phyloP scores from a whole-genome alignment of 2,113 vertebrate species.

The Podarcis muralis region DNA sequence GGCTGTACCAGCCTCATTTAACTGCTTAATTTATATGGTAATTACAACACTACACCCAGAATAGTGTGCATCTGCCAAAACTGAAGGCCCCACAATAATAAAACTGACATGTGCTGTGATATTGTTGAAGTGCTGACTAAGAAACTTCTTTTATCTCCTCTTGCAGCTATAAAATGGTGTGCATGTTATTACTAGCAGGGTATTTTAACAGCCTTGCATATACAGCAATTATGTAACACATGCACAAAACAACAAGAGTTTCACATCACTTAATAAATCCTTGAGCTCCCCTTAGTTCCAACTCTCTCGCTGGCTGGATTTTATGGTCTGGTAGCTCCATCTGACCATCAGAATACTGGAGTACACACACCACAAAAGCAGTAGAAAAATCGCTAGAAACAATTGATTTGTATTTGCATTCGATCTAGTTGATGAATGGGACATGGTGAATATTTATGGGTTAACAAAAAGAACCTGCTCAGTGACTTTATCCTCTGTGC shows the following conservation, averaged over 20 bases:
- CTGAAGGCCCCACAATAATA: constrained; percentile 73
- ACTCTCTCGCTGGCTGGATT: constrained; percentile 77
- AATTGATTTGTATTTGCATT: constrained; percentile 55
- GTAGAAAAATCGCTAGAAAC: constrained; percentile 68
- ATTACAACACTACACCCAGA: constrained; percentile 74
- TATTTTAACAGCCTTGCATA: constrained; percentile 80
- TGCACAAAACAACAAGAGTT: constrained; percentile 78
- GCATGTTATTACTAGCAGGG: constrained; percentile 79
- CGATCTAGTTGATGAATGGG: constrained; percentile 63
- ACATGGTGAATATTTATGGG: constrained; percentile 44
- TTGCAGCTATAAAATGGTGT: constrained; percentile 74
- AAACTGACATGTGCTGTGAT: constrained; percentile 73
- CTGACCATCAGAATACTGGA: constrained; percentile 71
- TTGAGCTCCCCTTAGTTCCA: constrained; percentile 76
- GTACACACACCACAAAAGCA: constrained; percentile 69
- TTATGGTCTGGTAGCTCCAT: constrained; percentile 81
- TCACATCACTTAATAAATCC: constrained; percentile 82
- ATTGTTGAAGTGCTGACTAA: constrained; percentile 78
- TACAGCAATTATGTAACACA: constrained; percentile 82
- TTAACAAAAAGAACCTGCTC: constrained; percentile 62
- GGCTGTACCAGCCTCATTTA: constrained; percentile 68
- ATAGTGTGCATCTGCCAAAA: constrained; percentile 76
- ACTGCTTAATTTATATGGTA: constrained; percentile 82
- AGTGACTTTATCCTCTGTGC: constrained; percentile 45
- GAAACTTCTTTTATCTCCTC: constrained; percentile 78